Evolutionary conservation across 2,797 vertebrate species (phyloP), one percentile per base, ranked within the genome.

Genomic region (Trachurus trachurus): DNA sequence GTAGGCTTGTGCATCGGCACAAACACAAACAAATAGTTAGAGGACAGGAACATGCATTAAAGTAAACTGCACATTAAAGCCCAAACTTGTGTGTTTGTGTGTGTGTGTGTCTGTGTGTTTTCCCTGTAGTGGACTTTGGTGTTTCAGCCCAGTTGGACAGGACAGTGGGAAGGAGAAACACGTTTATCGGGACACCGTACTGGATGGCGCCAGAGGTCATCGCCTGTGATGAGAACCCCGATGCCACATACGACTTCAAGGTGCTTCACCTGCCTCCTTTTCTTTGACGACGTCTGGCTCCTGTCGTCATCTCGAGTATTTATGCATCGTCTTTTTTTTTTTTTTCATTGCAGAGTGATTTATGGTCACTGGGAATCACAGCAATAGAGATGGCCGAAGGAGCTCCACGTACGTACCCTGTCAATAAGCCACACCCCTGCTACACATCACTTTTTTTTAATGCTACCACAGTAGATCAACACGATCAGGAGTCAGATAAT

Each of bases 181-280:
- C 98, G 2, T 98, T 99, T 87, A 99, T 99, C 6, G 98, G 98
- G 59, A 99, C 98, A 1, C 98, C 98, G 1, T 99, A 99, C 81
- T 99, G 98, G 98, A 99, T 99, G 98, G 98, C 98, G 0, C 98
- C 98, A 0, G 98, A 99, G 92, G 98, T 99, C 80, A 99, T 99
- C n/a, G 97, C 97, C 69, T 99, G 98, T 3, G 97, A 99, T 0
- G 97, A 98, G 89, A 98, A 99, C 77, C 97, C 97, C 0, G 96
- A 97, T 0, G 97, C 97, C 82, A 98, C 97, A 0, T 99, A 99
- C 0, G 97, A 99, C 90, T 98, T 97, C 89, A 99, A 99, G 97
- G 98, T 99, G 62, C 80, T 40, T 70, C 29, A 15, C 1, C 54
- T 6, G 0, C 22, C 17, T 56, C 39, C 31, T 9, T 6, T 22